These are phyloP conservation scores for Noctua pronuba DNA, from an alignment of 2,888 invertebrate species.

Conservation along the genomic window DNA sequence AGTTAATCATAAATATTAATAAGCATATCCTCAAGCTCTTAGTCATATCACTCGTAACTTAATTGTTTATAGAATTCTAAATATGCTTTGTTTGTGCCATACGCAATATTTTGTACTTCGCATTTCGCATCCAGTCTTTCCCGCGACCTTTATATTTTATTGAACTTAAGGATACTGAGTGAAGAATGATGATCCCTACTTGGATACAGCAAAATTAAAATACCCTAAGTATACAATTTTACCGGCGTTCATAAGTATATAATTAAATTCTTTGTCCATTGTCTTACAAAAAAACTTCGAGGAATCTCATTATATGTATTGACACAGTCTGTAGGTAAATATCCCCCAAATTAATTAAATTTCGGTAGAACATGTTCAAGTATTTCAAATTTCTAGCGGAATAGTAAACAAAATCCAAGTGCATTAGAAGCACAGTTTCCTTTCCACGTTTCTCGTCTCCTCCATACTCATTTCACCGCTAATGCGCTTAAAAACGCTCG, in stretches of 20 bases:
- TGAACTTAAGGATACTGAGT: not conserved
- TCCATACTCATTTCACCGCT: conserved; percentile 46
- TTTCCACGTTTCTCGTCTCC: conserved; percentile 32
- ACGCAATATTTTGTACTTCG: not conserved
- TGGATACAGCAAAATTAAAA: conserved; percentile 43
- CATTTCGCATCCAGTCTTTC: not conserved
- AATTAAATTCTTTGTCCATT: conserved; percentile 37
- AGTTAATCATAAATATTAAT: conserved; percentile 59
- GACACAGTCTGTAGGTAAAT: conserved; percentile 15
- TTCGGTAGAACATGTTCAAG: not conserved
- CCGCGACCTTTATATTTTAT: not conserved
- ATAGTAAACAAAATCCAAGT: conserved; percentile 14
- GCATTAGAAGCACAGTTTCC: conserved; percentile 25
- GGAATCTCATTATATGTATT: conserved; percentile 28
- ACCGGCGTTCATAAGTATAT: conserved; percentile 16
- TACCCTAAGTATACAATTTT: conserved; percentile 12
- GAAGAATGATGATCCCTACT: not conserved
- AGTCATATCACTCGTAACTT: conserved; percentile 42
- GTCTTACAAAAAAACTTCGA: conserved; percentile 30
- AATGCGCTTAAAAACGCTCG: conserved; percentile 52
- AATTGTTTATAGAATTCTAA: not conserved
- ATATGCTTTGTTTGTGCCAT: conserved; percentile 14
- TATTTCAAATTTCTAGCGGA: not conserved
- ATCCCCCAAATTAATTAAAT: not conserved
- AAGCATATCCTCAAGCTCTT: conserved; percentile 39